A percentile compares a stretch with the other conserved stretches of the same genome.
These are phyloP conservation scores for Gasterosteus nipponicus DNA, from an alignment of 2,113 vertebrate genomes.

Conservation along the genomic window DNA sequence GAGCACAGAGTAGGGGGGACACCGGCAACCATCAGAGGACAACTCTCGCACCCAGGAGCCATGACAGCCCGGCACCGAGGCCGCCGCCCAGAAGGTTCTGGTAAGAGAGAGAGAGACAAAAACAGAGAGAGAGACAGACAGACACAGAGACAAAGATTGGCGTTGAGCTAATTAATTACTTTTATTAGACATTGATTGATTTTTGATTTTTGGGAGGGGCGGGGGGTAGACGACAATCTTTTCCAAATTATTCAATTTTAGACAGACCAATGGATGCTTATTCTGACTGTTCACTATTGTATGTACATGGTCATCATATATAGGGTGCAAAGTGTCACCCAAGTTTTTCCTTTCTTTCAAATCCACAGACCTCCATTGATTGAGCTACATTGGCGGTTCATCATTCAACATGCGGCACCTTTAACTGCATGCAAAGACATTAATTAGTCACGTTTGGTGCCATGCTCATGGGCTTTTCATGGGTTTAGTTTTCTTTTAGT, in stretches of 20 bases:
- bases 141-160: too few relatives aligned
- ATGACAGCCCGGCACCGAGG: slow-evolving; percentile 82
- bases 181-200: too few relatives aligned
- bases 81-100: slow-evolving; percentile 86
- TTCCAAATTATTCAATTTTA: not conserved
- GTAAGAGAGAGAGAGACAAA: not conserved
- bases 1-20: slow-evolving; percentile 82
- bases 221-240: not conserved
- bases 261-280: not conserved
- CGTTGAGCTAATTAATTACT: too few relatives aligned
- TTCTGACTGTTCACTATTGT: not conserved
- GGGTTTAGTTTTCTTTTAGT: too few relatives aligned
- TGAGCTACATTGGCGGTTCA: not conserved
- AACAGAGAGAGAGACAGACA: too few relatives aligned
- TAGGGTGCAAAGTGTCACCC: not conserved
- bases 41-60: slow-evolving; percentile 86
- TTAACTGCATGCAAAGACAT: not conserved
- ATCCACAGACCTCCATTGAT: not conserved
- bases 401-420: not conserved
- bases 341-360: not conserved
- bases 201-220: too few relatives aligned
- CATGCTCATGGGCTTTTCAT: not conserved
- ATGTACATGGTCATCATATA: not conserved
- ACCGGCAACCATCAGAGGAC: slow-evolving; percentile 79
- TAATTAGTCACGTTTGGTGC: not conserved